A percentile compares a stretch with the other conserved stretches of the same genome.
These are phyloP conservation scores for Megathymus violae DNA, from an alignment of 1,140 invertebrate species.

Conservation along the genomic window DNA sequence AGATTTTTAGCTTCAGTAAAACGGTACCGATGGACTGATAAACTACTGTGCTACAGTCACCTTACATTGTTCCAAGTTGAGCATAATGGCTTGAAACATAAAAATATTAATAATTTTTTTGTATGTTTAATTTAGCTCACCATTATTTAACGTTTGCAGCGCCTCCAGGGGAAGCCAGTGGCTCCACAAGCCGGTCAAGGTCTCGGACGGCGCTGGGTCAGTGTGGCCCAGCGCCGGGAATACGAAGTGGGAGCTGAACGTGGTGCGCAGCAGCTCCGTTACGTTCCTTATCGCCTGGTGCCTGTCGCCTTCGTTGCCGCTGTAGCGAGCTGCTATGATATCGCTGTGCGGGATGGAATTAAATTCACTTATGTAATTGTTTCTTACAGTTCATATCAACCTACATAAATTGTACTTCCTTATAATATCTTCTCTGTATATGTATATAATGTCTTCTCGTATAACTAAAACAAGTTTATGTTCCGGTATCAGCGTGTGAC, in stretches of 20 bases:
- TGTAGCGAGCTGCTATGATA: constrained; percentile 67
- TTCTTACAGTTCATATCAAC: no score
- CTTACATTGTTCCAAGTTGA: no score
- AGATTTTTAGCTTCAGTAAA: neutral
- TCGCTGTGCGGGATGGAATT: no score
- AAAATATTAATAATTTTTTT: no score
- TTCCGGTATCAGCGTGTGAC: no score
- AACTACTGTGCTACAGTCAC: neutral
- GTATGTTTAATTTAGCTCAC: constrained; percentile 76
- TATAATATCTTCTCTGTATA: no score
- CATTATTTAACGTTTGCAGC: constrained; percentile 90
- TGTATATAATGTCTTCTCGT: no score
- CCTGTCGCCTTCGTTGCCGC: constrained; percentile 62
- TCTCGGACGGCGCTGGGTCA: constrained; percentile 79
- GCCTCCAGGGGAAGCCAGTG: constrained; percentile 93
- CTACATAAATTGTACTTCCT: no score
- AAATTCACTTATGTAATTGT: no score
- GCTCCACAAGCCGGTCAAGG: constrained; percentile 90
- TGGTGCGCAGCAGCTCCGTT: constrained; percentile 90
- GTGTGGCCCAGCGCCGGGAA: constrained; percentile 93
- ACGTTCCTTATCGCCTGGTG: constrained; percentile 87
- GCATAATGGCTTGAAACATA: no score
- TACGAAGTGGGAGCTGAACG: constrained; percentile 93
- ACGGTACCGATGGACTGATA: neutral
- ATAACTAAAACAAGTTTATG: no score